These are phyloP conservation scores for Dendrocincla tyrannina DNA, from an alignment of 2,797 vertebrate genomes.

Conservation along the genomic window DNA sequence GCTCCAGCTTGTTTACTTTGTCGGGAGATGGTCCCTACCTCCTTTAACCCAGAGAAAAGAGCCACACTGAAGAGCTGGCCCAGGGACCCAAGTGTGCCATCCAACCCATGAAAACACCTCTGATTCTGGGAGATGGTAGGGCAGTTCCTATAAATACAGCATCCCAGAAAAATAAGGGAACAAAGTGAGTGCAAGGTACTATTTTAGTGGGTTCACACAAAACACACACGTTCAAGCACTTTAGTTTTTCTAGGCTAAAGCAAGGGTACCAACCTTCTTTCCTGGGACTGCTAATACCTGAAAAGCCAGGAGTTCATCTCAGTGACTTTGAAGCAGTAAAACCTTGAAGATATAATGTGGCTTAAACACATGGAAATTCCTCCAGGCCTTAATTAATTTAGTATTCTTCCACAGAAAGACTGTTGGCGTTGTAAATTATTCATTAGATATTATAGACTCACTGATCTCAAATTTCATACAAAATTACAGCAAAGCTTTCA, in stretches of 20 bases:
- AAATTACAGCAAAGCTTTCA: slow-evolving; percentile 73
- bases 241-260: slow-evolving; percentile 27
- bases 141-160: neutral
- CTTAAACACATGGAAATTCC: slow-evolving; percentile 76
- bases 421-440: slow-evolving; percentile 78
- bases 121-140: neutral
- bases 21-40: neutral
- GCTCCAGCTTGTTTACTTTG: neutral
- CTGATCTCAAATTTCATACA: slow-evolving; percentile 75
- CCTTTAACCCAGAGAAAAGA: neutral
- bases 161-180: neutral
- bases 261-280: slow-evolving; percentile 56
- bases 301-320: slow-evolving; percentile 59
- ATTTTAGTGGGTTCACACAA: neutral
- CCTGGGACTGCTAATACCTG: slow-evolving; percentile 54
- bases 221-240: neutral
- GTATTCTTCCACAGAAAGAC: slow-evolving; percentile 74
- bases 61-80: neutral
- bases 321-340: slow-evolving; percentile 70
- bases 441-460: slow-evolving; percentile 75
- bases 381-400: slow-evolving; percentile 78
- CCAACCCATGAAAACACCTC: neutral
- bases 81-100: neutral
- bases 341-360: slow-evolving; percentile 75
- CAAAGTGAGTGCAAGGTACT: neutral